Evolutionary conservation across 2,888 invertebrate genomes (phyloP), one percentile per base, ranked within the genome.

Genomic region (Drosophila maculinotata): DNA sequence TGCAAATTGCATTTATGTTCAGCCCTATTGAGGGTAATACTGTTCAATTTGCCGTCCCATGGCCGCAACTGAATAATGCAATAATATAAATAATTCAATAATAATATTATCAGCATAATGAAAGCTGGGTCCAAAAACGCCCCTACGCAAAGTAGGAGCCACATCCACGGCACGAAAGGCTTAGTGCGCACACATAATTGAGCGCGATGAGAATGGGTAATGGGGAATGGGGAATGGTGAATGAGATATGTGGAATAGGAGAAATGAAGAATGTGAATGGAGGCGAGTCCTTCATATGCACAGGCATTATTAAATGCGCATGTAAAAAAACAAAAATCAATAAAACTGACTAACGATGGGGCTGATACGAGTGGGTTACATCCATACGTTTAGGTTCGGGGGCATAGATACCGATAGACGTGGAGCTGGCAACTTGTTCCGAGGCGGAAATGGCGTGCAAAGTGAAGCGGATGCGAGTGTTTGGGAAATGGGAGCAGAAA

Each of bases 81-180:
- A 82, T 82, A 76, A 82, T 65, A 79, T 76, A 81, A 84, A 81
- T 84, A 81, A 81, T 81, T 84, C 79, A 81, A 81, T 81, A 81
- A 81, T 66, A 69, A 84, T 79, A 57, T 68, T 64, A 60, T 59
- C 60, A 59, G 23, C 64, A 71, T 74, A 71, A 80, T 80, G 76
- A 77, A 75, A 71, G 77, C n/a, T 12, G 38, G 25, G 58, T 42
- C 49, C 20, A 30, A 51, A 47, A 41, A 58, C n/a, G 54, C 41
- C 31, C 48, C 14, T 28, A 14, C 23, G 25, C 10, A 42, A 17
- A 33, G 52, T 12, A 42, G 36, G 33, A 35, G 35, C 8, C 10
- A 12, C n/a, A 10, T 26, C 15, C 44, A 35, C 62, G 45, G 28
- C 49, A 62, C 62, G 56, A 67, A 66, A 58, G 65, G 74, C 77